Evolutionary conservation across 2,797 vertebrate genomes (phyloP).

Genomic region (Poeciliopsis presidionis): DNA sequence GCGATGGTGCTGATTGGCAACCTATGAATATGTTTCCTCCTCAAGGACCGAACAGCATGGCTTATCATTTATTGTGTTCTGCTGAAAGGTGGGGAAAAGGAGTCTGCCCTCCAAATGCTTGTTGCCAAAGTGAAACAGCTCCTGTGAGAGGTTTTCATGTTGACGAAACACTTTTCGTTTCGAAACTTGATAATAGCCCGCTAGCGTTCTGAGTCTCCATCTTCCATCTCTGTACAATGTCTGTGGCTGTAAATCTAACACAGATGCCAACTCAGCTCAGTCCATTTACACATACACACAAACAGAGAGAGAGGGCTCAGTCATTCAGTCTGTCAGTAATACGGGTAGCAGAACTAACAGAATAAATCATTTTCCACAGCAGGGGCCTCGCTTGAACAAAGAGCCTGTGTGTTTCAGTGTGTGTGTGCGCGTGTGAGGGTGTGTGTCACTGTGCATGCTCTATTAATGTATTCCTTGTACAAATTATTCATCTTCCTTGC

Average conservation of each 20-base stretch:
- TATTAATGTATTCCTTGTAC: slow-evolving; percentile 57
- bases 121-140: slow-evolving; percentile 19
- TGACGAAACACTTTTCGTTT: slow-evolving; percentile 30
- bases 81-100: neutral
- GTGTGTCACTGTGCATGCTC: slow-evolving; percentile 12
- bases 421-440: slow-evolving; percentile 13
- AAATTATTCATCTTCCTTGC: slow-evolving; percentile 54
- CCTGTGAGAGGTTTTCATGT: slow-evolving; percentile 35
- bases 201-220: neutral
- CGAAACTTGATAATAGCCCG: neutral
- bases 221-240: slow-evolving; percentile 49
- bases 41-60: slow-evolving; percentile 3
- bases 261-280: slow-evolving; percentile 61
- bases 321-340: slow-evolving; percentile 69
- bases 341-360: slow-evolving; percentile 67
- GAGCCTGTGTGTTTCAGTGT: slow-evolving; percentile 58
- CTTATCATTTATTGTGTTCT: neutral
- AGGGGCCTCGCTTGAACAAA: slow-evolving; percentile 67
- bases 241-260: slow-evolving; percentile 57
- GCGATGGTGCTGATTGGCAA: slow-evolving; percentile 15
- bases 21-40: slow-evolving; percentile 15
- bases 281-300: slow-evolving; percentile 42
- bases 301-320: slow-evolving; percentile 42
- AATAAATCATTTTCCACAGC: slow-evolving; percentile 75
- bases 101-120: neutral